phyloP scores from a whole-genome alignment of 2,797 vertebrate species.

The Ataeniobius toweri region DNA sequence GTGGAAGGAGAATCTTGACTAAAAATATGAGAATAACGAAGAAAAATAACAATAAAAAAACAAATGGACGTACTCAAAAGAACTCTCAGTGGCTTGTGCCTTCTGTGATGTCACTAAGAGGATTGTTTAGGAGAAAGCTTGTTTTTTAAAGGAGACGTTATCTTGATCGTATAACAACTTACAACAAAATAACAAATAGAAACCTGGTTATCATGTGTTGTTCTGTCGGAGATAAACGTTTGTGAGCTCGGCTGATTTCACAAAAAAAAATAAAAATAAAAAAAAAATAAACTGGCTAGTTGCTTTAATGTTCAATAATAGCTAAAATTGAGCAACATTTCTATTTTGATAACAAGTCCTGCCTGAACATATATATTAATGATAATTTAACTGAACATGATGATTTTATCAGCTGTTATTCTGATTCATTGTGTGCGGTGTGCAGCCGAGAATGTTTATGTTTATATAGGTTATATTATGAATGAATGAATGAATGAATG shows the following conservation, averaged over 20 bases:
- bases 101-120: neutral
- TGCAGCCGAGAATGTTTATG: too few relatives aligned
- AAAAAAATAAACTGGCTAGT: too few relatives aligned
- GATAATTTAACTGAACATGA: neutral
- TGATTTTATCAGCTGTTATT: neutral
- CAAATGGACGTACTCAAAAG: neutral
- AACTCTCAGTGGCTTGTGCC: neutral
- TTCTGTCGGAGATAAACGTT: neutral
- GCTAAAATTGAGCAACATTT: neutral
- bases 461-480: too few relatives aligned
- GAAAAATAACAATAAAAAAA: neutral
- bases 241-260: too few relatives aligned
- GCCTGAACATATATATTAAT: neutral
- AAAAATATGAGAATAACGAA: neutral
- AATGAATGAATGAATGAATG: too few relatives aligned
- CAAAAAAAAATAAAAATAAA: too few relatives aligned
- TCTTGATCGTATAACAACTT: neutral
- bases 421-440: neutral
- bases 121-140: neutral
- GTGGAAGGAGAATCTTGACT: neutral
- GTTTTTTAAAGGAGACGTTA: neutral
- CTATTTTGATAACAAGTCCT: neutral
- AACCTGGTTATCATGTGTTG: neutral
- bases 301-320: neutral
- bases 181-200: neutral